phyloP scores from a whole-genome alignment of 1,140 invertebrate genomes.

The Globodera ellingtonae region DNA sequence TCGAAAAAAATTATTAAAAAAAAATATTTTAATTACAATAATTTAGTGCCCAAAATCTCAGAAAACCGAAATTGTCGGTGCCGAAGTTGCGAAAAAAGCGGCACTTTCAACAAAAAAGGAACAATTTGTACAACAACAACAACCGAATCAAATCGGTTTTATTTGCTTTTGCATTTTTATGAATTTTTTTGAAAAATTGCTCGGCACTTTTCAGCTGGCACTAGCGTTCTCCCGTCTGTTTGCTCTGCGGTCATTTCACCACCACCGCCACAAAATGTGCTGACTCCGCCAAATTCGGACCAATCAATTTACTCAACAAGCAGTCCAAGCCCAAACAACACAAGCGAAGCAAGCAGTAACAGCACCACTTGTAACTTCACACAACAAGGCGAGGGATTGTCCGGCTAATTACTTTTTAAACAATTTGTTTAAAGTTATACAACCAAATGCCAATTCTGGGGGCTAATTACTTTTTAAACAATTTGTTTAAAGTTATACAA shows the following conservation, averaged over 20 bases:
- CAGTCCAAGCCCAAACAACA: neutral
- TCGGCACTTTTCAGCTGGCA: neutral
- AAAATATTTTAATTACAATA: too few species aligned
- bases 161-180: too few species aligned
- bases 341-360: neutral
- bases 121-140: neutral
- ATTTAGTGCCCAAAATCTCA: neutral
- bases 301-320: neutral
- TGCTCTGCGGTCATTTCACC: neutral
- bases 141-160: neutral
- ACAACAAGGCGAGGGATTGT: neutral
- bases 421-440: too few species aligned
- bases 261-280: neutral
- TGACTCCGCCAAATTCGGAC: conserved; percentile 6
- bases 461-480: too few species aligned
- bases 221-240: neutral
- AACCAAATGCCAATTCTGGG: too few species aligned
- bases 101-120: neutral
- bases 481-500: too few species aligned
- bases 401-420: too few species aligned
- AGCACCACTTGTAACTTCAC: neutral
- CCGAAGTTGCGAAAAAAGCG: neutral
- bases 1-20: too few species aligned
- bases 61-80: neutral
- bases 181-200: too few species aligned